Conservation (phyloP, 1,140 invertebrate species). For the Mya arenaria region DNA sequence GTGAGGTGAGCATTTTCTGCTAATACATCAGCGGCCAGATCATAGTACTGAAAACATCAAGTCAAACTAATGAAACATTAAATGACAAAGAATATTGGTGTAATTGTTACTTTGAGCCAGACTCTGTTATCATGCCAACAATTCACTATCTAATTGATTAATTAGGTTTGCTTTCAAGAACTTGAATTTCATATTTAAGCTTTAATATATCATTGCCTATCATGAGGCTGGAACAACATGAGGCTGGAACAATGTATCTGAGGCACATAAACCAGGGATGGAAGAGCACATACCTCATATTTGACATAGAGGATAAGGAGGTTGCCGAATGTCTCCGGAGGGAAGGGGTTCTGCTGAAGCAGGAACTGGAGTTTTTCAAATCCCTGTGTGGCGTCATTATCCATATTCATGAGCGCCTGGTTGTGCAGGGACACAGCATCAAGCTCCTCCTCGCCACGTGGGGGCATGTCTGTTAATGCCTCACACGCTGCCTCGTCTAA, state of each 20-base stretch:
- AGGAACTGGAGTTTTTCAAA: conserved; percentile 99
- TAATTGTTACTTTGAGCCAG: too few species aligned
- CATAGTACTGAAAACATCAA: conserved; percentile 89
- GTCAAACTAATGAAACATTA: too few species aligned
- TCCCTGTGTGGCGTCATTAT: conserved; percentile 93
- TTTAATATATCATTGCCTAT: too few species aligned
- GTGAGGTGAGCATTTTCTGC: conserved; percentile 99
- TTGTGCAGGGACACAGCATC: conserved; percentile 99
- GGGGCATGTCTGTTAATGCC: conserved; percentile 98
- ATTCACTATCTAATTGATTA: too few species aligned
- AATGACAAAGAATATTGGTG: too few species aligned
- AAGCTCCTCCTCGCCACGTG: conserved; percentile 96
- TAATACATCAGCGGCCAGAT: conserved; percentile 98
- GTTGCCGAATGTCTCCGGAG: conserved; percentile 98
- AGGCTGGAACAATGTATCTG: too few species aligned
- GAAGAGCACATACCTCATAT: conserved; percentile 87
- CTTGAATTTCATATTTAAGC: too few species aligned
- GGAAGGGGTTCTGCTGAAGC: conserved; percentile 95
- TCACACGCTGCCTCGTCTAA: conserved; percentile 94
- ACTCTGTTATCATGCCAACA: too few species aligned
- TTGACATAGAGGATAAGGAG: conserved; percentile 96
- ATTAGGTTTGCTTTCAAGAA: too few species aligned
- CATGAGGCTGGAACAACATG: too few species aligned
- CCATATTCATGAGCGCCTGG: conserved; percentile 97
- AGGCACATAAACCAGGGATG: too few species aligned